Evolutionary conservation across 2,797 vertebrate species (phyloP).

Genomic region (Peromyscus aztecus): DNA sequence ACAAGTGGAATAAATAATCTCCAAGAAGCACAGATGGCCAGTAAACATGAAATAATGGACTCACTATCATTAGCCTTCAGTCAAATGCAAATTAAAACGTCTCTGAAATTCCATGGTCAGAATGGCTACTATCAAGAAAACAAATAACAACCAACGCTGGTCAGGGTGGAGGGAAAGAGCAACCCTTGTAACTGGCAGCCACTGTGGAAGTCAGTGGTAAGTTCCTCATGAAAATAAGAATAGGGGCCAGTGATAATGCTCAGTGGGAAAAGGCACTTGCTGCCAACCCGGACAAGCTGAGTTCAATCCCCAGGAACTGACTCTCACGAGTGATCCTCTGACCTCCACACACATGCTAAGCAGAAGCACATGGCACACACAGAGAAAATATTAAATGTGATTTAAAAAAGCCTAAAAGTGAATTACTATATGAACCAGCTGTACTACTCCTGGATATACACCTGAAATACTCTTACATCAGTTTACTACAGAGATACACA

Average conservation of each 20-base stretch:
- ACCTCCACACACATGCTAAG: no score
- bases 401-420: neutral
- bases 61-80: neutral
- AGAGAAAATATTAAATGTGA: neutral
- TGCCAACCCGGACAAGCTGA: neutral
- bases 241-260: neutral
- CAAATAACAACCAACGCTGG: neutral
- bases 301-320: neutral
- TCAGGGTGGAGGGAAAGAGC: neutral
- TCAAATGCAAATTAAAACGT: neutral
- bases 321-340: neutral
- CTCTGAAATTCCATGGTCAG: neutral
- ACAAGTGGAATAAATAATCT: neutral
- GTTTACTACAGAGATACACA: neutral
- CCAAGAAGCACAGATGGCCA: neutral
- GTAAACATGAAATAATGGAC: neutral
- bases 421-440: neutral
- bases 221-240: neutral
- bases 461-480: neutral
- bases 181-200: neutral
- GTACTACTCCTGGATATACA: neutral
- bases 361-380: neutral
- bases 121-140: neutral
- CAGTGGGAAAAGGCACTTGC: neutral
- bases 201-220: neutral